A percentile compares a stretch with the other conserved stretches of the same genome.
Evolutionary conservation across 64 coral and sea anemone genomes (phyloP).

Genomic region (Exaiptasia diaphana): DNA sequence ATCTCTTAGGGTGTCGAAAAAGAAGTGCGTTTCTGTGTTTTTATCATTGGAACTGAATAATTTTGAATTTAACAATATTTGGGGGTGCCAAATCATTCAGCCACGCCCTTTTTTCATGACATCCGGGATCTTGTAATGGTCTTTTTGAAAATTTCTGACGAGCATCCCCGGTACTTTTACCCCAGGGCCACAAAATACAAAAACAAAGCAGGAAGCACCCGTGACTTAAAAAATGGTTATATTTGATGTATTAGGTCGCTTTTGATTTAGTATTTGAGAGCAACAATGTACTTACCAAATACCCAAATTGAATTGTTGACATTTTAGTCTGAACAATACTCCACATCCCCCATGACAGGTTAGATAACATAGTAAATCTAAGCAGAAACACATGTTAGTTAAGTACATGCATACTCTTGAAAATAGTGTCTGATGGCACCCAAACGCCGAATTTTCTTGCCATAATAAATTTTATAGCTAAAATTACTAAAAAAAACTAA

Average conservation of each 20-base stretch:
- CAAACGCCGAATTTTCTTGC: no score
- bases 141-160: background rate
- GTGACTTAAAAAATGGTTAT: no score
- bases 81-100: no score
- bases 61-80: no score
- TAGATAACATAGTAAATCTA: conserved; percentile 62
- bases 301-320: conserved; percentile 46
- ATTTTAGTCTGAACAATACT: conserved; percentile 49
- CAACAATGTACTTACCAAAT: conserved; percentile 58
- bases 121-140: background rate
- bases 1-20: no score
- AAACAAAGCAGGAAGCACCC: background rate
- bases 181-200: background rate
- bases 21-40: no score
- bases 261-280: no score
- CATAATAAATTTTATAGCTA: no score
- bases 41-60: no score
- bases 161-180: background rate
- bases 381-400: background rate
- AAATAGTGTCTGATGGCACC: no score
- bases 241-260: background rate
- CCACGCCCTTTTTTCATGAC: background rate
- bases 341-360: conserved; percentile 69
- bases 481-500: background rate
- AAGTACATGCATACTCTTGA: no score